phyloP scores from a whole-genome alignment of 64 coral and sea anemone genomes.

The Stichodactyla mertensii region DNA sequence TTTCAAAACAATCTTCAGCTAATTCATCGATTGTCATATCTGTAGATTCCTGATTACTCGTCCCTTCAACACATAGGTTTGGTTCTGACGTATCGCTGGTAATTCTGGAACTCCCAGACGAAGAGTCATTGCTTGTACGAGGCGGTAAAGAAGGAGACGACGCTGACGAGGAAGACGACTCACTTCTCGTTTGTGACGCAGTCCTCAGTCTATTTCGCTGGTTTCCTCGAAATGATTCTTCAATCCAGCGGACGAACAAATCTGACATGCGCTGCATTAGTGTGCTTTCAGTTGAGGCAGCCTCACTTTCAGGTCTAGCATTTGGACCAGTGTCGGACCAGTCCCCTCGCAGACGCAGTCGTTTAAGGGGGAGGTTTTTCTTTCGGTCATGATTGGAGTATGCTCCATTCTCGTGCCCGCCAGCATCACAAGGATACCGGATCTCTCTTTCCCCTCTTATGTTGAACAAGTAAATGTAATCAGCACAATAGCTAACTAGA shows the following conservation, averaged over 20 bases:
- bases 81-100: background rate
- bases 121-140: background rate
- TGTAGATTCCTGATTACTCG: conserved; percentile 22
- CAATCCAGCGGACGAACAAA: conserved; percentile 89
- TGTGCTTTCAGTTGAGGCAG: conserved; percentile 62
- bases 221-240: conserved; percentile 85
- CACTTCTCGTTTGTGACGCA: background rate
- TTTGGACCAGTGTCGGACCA: conserved; percentile 98
- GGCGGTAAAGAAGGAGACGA: conserved; percentile 17
- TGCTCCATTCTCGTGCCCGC: conserved; percentile 29
- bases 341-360: conserved; percentile 86
- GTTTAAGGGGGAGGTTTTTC: conserved; percentile 69
- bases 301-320: conserved; percentile 87
- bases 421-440: background rate
- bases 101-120: background rate
- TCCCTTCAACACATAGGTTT: background rate
- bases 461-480: conserved; percentile 87
- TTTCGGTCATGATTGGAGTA: conserved; percentile 44
- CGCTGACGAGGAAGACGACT: conserved; percentile 33
- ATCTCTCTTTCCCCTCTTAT: conserved; percentile 39
- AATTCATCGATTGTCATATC: background rate
- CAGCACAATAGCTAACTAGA: conserved; percentile 88
- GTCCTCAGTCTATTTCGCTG: conserved; percentile 41
- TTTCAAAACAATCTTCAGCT: background rate
- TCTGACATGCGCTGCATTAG: conserved; percentile 93